Evolutionary conservation across 2,888 invertebrate species (phyloP).

Genomic region (Dyspetes luteomarginatus): DNA sequence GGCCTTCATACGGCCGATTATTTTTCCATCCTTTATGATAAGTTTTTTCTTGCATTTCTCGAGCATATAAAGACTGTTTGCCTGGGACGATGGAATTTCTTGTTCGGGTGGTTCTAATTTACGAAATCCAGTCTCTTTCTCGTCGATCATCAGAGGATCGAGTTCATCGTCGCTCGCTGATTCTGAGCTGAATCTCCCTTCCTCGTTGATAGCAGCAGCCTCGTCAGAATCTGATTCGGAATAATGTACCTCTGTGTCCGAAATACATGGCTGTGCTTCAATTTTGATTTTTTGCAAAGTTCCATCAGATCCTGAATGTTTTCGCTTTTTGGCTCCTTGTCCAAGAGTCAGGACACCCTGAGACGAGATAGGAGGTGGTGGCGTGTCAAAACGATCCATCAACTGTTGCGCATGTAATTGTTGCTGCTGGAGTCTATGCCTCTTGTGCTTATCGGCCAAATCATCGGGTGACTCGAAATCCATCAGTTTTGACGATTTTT

Average conservation of each 20-base stretch:
- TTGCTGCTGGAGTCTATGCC: conserved; percentile 81
- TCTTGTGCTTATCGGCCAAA: conserved; percentile 87
- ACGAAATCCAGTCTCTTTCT: conserved; percentile 84
- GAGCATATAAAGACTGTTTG: conserved; percentile 89
- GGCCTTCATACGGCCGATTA: conserved; percentile 89
- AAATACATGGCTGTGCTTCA: conserved; percentile 79
- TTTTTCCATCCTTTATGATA: conserved; percentile 87
- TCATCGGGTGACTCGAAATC: conserved; percentile 97
- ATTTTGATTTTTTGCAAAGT: conserved; percentile 71
- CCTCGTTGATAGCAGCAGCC: conserved; percentile 76
- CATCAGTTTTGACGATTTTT: conserved; percentile 97
- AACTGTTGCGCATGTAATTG: conserved; percentile 77
- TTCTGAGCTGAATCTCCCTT: conserved; percentile 77
- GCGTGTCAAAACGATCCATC: conserved; percentile 78
- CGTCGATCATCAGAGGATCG: conserved; percentile 82
- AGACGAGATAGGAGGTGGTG: conserved; percentile 67
- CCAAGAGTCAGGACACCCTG: conserved; percentile 56
- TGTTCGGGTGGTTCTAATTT: conserved; percentile 84
- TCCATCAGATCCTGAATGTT: conserved; percentile 72
- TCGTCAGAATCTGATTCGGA: conserved; percentile 80
- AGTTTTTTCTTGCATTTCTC: conserved; percentile 91
- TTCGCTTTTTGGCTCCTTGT: conserved; percentile 67
- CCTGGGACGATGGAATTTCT: conserved; percentile 83
- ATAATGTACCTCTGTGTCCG: conserved; percentile 81
- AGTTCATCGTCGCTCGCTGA: conserved; percentile 81